A percentile compares a stretch with the other conserved stretches of the same genome.
Evolutionary conservation across 2,113 vertebrate species (phyloP).

Genomic region (Cichladusa arquata): DNA sequence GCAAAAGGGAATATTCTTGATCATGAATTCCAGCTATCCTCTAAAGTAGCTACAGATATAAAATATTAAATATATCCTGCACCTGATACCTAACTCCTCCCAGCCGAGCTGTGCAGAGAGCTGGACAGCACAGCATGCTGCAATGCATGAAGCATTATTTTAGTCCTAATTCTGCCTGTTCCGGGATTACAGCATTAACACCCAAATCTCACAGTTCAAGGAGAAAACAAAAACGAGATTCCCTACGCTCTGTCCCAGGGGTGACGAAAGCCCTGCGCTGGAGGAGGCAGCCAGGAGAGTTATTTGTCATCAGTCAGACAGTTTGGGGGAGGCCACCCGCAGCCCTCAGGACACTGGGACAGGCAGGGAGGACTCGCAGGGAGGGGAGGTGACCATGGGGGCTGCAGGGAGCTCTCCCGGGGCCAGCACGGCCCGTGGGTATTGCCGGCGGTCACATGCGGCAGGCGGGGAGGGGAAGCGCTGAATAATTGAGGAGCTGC

Average conservation of each 20-base stretch:
- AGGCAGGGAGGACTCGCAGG: not conserved
- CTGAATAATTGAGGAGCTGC: slow-evolving; percentile 73
- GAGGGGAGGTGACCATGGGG: not conserved
- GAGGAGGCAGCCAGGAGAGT: not conserved
- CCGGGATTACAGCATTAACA: not conserved
- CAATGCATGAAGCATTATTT: not conserved
- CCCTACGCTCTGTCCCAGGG: not conserved
- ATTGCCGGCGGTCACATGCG: slow-evolving; percentile 17
- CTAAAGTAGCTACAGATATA: not conserved
- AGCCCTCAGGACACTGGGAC: not conserved
- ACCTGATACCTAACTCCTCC: not conserved
- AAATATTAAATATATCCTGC: not conserved
- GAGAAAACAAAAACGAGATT: not conserved
- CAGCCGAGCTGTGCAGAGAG: not conserved
- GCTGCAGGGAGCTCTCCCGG: not conserved
- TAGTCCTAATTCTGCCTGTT: slow-evolving; percentile 24
- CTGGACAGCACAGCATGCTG: not conserved
- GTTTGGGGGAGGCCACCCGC: not conserved
- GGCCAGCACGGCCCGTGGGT: not conserved
- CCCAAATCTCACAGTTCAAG: not conserved
- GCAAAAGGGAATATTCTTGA: not conserved
- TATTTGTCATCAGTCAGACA: not conserved
- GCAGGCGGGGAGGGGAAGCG: slow-evolving; percentile 31
- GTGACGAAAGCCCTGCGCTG: not conserved
- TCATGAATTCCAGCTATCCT: not conserved